A percentile compares a stretch with the other conserved stretches of the same genome.
Conservation (phyloP, 2,797 vertebrate species). For the Coracias cyanogaster region DNA sequence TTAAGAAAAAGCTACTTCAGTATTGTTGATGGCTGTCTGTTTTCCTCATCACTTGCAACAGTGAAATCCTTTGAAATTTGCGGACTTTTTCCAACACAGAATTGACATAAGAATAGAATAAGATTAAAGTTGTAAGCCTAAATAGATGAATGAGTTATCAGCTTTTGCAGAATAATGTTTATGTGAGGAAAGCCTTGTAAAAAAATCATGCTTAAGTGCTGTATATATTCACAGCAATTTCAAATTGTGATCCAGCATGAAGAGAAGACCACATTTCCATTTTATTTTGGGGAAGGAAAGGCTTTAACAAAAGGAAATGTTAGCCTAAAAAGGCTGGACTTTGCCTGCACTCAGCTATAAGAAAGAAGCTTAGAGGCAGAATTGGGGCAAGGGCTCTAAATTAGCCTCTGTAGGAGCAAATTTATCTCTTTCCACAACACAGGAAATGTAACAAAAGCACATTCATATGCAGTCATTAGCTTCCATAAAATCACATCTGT, state of each 20-base stretch:
- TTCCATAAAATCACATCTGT: neutral
- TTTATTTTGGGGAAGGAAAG: neutral
- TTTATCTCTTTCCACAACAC: neutral
- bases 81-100: constrained; percentile 6
- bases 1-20: neutral
- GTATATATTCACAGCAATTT: constrained; percentile 2
- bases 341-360: neutral
- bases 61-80: neutral
- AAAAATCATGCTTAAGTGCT: neutral
- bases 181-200: constrained; percentile 5
- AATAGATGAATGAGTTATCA: constrained; percentile 9
- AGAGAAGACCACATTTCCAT: neutral
- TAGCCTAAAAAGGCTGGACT: neutral
- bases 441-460: neutral
- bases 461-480: neutral
- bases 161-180: constrained; percentile 23
- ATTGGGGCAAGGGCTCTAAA: neutral
- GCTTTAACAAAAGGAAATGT: neutral
- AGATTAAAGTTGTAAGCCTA: constrained; percentile 36
- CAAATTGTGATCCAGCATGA: neutral
- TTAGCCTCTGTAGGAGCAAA: neutral
- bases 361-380: neutral
- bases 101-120: neutral
- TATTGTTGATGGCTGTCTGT: neutral
- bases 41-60: neutral